Percentiles rank a stretch among this genome's conserved stretches.
Evolutionary conservation across 2,113 vertebrate genomes (phyloP).

Genomic region (Brevimyrus niger): DNA sequence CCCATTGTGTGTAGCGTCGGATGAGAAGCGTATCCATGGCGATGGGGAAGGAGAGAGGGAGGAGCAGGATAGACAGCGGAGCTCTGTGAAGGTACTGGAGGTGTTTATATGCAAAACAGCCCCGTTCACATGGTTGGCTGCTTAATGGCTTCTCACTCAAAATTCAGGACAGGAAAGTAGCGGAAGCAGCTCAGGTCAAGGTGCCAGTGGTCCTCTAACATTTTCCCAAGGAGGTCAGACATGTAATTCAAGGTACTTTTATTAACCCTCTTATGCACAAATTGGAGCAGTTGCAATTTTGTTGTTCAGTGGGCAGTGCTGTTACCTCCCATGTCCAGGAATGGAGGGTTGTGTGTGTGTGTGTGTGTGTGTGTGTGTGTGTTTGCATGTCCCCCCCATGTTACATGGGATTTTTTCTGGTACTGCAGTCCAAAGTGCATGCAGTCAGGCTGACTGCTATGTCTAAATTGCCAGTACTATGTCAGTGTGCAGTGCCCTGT

Average conservation of each 20-base stretch:
- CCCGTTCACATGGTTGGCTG: background rate
- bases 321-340: too few species aligned
- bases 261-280: background rate
- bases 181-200: background rate
- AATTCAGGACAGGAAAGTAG: background rate
- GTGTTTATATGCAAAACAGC: background rate
- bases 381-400: background rate
- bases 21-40: conserved; percentile 24
- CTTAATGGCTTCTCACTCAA: background rate
- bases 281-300: background rate
- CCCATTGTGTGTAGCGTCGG: conserved; percentile 48
- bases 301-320: background rate
- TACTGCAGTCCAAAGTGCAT: background rate
- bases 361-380: background rate
- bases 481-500: background rate
- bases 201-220: background rate
- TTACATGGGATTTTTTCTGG: background rate
- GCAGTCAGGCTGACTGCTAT: background rate
- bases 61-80: background rate
- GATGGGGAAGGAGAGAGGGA: conserved; percentile 21
- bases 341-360: too few species aligned
- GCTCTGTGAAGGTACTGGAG: background rate
- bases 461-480: background rate
- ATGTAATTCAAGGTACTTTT: background rate
- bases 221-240: background rate